Evolutionary conservation across 2,113 vertebrate species (phyloP).

Genomic region (Sinosuthora webbiana): DNA sequence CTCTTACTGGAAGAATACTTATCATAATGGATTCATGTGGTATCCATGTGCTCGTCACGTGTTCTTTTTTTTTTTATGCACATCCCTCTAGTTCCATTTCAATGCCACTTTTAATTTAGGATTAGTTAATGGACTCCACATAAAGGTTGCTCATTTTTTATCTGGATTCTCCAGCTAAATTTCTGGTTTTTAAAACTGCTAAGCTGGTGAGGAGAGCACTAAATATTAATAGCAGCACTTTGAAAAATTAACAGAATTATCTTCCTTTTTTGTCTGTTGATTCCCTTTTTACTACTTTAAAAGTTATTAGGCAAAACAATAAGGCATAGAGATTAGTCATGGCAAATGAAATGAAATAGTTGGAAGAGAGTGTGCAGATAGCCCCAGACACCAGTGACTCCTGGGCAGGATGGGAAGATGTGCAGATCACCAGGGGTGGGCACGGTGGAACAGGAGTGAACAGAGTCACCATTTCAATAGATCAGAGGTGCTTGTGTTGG

Average conservation of each 20-base stretch:
- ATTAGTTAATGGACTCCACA: slow-evolving; percentile 69
- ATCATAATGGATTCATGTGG: slow-evolving; percentile 71
- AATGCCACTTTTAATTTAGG: slow-evolving; percentile 71
- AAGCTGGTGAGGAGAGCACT: not conserved
- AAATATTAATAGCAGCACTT: slow-evolving; percentile 30
- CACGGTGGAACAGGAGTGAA: not conserved
- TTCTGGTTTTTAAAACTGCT: slow-evolving; percentile 46
- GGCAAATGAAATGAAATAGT: not conserved
- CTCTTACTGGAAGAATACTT: slow-evolving; percentile 74
- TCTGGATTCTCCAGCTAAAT: slow-evolving; percentile 34
- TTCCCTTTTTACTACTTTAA: slow-evolving; percentile 9
- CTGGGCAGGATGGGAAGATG: not conserved
- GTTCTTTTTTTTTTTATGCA: slow-evolving; percentile 70
- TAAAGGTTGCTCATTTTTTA: slow-evolving; percentile 64
- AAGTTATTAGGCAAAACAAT: slow-evolving; percentile 15
- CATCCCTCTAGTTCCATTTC: slow-evolving; percentile 64
- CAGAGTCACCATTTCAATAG: not conserved
- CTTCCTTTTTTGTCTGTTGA: slow-evolving; percentile 33
- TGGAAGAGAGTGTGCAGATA: not conserved
- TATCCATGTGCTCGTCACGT: slow-evolving; percentile 64
- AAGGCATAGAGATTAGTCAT: not conserved
- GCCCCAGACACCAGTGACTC: not conserved
- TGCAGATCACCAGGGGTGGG: not conserved
- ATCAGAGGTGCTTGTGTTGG: not conserved
- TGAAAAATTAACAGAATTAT: slow-evolving; percentile 31